A percentile compares a stretch with the other conserved stretches of the same genome.
phyloP scores from a whole-genome alignment of 1,140 invertebrate genomes.

The Drosophila orosa region DNA sequence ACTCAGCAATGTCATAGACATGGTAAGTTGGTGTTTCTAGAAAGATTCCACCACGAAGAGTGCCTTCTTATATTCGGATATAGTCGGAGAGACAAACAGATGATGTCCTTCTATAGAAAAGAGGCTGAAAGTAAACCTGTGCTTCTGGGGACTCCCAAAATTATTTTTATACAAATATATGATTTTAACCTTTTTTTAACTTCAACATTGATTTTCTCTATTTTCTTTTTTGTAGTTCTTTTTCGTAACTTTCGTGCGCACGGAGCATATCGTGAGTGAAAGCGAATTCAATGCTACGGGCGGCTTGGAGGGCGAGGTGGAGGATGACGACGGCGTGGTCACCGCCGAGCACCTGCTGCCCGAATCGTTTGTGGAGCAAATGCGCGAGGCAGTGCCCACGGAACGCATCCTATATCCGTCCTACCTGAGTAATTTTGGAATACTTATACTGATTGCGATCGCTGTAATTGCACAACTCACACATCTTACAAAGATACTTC shows the following conservation, averaged over 20 bases:
- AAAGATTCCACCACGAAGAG: not conserved
- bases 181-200: too few relatives aligned
- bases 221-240: slow-evolving; percentile 63
- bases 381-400: slow-evolving; percentile 69
- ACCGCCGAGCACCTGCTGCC: slow-evolving; percentile 69
- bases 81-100: not conserved
- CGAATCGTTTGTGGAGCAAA: slow-evolving; percentile 73
- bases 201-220: slow-evolving; percentile 13
- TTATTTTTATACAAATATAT: too few relatives aligned
- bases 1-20: slow-evolving; percentile 86
- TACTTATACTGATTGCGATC: slow-evolving; percentile 89
- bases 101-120: too few relatives aligned
- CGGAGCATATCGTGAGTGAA: slow-evolving; percentile 77
- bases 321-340: slow-evolving; percentile 34
- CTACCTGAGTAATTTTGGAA: slow-evolving; percentile 89
- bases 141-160: not conserved
- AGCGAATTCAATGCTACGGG: slow-evolving; percentile 77
- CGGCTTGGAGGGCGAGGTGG: slow-evolving; percentile 27
- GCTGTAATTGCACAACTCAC: slow-evolving; percentile 90
- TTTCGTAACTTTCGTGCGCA: slow-evolving; percentile 77
- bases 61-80: not conserved
- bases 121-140: too few relatives aligned
- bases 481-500: slow-evolving; percentile 88
- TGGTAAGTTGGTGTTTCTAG: slow-evolving; percentile 84
- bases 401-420: slow-evolving; percentile 87